These are phyloP conservation scores for Papilio demoleus DNA, from an alignment of 2,888 invertebrate species.

Conservation along the genomic window DNA sequence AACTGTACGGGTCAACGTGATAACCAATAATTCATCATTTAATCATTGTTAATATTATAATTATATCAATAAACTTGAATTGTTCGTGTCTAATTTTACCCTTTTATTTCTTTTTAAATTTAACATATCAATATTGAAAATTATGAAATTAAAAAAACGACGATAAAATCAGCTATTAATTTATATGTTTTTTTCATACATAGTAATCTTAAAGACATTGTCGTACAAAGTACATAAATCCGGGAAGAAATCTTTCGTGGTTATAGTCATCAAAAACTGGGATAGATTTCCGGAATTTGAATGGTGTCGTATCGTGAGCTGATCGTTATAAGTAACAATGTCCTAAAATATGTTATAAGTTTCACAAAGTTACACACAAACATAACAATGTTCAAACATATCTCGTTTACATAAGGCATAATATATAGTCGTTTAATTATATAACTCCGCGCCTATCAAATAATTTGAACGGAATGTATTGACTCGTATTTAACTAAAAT, in stretches of 20 bases:
- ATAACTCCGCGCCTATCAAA: background rate
- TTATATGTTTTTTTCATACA: no score
- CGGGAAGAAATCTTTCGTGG: no score
- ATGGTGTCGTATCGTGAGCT: no score
- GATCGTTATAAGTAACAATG: background rate
- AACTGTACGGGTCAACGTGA: conserved; percentile 27
- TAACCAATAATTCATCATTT: conserved; percentile 21
- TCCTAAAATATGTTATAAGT: background rate
- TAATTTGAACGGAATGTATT: background rate
- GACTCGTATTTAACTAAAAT: background rate
- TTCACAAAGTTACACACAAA: background rate
- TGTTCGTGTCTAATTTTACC: background rate
- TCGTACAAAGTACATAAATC: no score
- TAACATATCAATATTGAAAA: background rate
- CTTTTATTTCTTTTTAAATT: background rate
- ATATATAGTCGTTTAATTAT: background rate
- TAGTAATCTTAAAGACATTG: no score
- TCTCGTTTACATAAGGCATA: background rate
- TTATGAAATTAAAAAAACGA: background rate
- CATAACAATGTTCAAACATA: conserved; percentile 12
- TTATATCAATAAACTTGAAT: conserved; percentile 9
- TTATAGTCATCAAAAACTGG: no score
- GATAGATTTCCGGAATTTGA: no score
- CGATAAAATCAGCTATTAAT: background rate
- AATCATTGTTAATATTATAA: conserved; percentile 10